These are phyloP conservation scores for Beris chalybata DNA, from an alignment of 2,888 invertebrate species.

Conservation along the genomic window DNA sequence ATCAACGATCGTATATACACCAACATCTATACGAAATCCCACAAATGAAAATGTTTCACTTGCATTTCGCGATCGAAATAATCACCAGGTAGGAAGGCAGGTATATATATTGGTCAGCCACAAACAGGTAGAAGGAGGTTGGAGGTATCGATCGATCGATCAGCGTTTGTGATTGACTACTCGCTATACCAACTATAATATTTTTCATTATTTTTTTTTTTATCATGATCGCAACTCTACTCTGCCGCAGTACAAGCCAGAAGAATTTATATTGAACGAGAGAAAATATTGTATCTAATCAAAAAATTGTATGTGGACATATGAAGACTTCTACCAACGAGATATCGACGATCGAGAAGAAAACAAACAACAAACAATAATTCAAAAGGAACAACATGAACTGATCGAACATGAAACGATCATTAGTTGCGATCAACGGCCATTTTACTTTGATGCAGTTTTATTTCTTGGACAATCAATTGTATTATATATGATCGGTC, in stretches of 20 bases:
- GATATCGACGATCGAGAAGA: conserved; percentile 18
- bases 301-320: conserved; percentile 3
- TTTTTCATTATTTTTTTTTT: too few relatives aligned
- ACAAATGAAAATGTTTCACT: conserved; percentile 35
- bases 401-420: conserved; percentile 32
- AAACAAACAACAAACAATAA: conserved; percentile 20
- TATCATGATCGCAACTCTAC: not conserved
- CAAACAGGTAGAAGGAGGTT: conserved; percentile 10
- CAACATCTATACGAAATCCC: conserved; percentile 2
- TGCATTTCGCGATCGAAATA: conserved; percentile 14
- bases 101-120: conserved; percentile 7
- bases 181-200: not conserved
- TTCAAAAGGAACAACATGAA: conserved; percentile 24
- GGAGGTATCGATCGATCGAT: conserved; percentile 32
- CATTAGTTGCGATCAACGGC: conserved; percentile 38
- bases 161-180: conserved; percentile 25
- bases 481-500: not conserved
- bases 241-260: conserved; percentile 8
- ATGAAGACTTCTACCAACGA: not conserved
- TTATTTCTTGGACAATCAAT: conserved; percentile 4
- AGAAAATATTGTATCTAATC: conserved; percentile 15
- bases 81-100: conserved; percentile 18
- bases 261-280: conserved; percentile 1
- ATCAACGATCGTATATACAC: conserved; percentile 2
- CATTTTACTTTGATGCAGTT: conserved; percentile 32